A percentile compares a stretch with the other conserved stretches of the same genome.
Evolutionary conservation across 2,888 invertebrate species (phyloP).

Genomic region (Arge pagana): DNA sequence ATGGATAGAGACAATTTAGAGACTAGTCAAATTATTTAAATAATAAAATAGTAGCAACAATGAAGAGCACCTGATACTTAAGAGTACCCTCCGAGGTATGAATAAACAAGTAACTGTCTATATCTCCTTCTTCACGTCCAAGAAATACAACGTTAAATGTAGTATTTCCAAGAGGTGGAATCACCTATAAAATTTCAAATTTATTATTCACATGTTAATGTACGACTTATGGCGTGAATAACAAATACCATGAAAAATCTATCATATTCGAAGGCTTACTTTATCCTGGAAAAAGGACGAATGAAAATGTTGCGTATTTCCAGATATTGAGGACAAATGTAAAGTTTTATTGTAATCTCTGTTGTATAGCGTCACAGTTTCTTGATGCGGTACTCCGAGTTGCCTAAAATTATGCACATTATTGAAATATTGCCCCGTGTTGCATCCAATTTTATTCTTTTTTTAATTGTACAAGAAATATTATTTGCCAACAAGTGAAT

Average conservation of each 20-base stretch:
- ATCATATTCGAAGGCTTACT: slow-evolving; percentile 62
- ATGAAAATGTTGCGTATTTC: slow-evolving; percentile 93
- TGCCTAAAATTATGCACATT: slow-evolving; percentile 63
- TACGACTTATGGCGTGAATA: background rate
- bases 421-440: no score
- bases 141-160: slow-evolving; percentile 95
- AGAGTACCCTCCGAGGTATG: slow-evolving; percentile 93
- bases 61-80: slow-evolving; percentile 73
- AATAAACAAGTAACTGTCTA: slow-evolving; percentile 86
- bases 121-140: slow-evolving; percentile 86
- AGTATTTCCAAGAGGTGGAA: slow-evolving; percentile 90
- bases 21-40: slow-evolving; percentile 11
- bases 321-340: slow-evolving; percentile 91
- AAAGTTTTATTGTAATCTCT: slow-evolving; percentile 83
- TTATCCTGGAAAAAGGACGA: slow-evolving; percentile 96
- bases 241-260: background rate
- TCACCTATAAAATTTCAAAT: slow-evolving; percentile 65
- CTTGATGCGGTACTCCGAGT: slow-evolving; percentile 85
- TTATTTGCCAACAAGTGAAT: background rate
- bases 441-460: background rate
- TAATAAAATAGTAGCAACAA: slow-evolving; percentile 13
- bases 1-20: slow-evolving; percentile 15
- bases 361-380: slow-evolving; percentile 87
- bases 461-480: background rate
- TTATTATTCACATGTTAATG: slow-evolving; percentile 4